Conservation (phyloP, 2,888 invertebrate genomes). For the Miltochrista miniata region DNA sequence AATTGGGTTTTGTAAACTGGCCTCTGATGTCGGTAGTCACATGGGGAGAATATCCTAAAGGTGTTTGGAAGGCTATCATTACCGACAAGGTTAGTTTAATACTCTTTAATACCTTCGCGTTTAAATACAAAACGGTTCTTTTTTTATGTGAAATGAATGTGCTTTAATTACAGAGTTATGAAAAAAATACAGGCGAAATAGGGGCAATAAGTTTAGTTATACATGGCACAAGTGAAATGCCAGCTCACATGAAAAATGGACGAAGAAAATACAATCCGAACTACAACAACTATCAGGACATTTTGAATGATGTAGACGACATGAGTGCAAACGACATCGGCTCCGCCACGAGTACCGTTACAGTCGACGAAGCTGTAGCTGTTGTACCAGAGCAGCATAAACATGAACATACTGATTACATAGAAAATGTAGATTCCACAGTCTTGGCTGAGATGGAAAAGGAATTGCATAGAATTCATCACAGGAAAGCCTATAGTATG, state of each 20-base stretch:
- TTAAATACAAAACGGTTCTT: too few relatives aligned
- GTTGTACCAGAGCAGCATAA: constrained; percentile 47
- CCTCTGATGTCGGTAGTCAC: constrained; percentile 94
- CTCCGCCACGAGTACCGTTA: constrained; percentile 38
- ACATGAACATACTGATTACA: constrained; percentile 31
- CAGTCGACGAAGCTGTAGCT: constrained; percentile 41
- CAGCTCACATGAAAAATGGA: constrained; percentile 84
- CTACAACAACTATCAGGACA: constrained; percentile 59
- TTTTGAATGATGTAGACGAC: constrained; percentile 42
- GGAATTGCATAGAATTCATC: constrained; percentile 65
- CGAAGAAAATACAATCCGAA: constrained; percentile 80
- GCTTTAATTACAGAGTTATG: constrained; percentile 55
- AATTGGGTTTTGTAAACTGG: constrained; percentile 91
- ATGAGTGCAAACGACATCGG: constrained; percentile 20
- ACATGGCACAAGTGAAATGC: constrained; percentile 88
- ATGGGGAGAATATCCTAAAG: constrained; percentile 93
- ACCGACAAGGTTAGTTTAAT: constrained; percentile 68
- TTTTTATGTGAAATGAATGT: not conserved
- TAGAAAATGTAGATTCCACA: constrained; percentile 46
- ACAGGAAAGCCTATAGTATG: constrained; percentile 46
- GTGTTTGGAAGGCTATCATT: constrained; percentile 85
- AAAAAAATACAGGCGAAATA: constrained; percentile 83
- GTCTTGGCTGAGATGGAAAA: constrained; percentile 60
- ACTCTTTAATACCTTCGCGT: too few relatives aligned
- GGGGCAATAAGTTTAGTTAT: constrained; percentile 84